Evolutionary conservation across 2,113 vertebrate species (phyloP).

Genomic region (Odocoileus virginianus): DNA sequence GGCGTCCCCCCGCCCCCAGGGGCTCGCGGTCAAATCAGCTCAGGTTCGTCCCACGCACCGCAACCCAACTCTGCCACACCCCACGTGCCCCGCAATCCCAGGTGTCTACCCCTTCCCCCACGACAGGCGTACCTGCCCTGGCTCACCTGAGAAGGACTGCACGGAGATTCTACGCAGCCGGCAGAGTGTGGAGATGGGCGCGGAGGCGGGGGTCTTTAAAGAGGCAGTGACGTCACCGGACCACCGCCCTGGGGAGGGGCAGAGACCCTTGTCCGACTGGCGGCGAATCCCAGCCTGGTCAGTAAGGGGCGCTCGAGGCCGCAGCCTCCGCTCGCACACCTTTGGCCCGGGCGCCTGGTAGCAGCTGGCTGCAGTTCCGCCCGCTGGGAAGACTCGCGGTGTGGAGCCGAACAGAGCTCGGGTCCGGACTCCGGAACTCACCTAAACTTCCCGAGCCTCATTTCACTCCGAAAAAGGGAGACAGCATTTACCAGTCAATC

Average conservation of each 20-base stretch:
- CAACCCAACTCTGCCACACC: neutral
- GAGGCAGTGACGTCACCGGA: slow-evolving; percentile 64
- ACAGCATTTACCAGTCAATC: neutral
- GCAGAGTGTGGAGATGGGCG: neutral
- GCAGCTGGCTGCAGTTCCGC: neutral
- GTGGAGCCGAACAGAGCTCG: neutral
- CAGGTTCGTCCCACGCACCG: neutral
- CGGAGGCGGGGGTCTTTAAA: slow-evolving; percentile 68
- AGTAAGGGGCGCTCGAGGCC: neutral
- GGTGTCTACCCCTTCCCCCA: too few species aligned
- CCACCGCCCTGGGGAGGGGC: slow-evolving; percentile 69
- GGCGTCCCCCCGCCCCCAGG: neutral
- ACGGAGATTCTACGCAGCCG: neutral
- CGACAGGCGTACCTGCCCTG: neutral
- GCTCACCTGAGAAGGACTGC: slow-evolving; percentile 26
- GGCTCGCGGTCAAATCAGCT: neutral
- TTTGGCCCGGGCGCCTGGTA: neutral
- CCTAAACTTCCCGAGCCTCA: neutral
- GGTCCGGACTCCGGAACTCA: neutral
- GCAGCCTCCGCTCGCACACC: neutral
- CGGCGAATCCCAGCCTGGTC: neutral
- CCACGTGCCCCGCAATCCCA: neutral
- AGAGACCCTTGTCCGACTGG: slow-evolving; percentile 41
- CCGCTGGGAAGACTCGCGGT: neutral
- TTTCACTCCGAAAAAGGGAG: neutral